phyloP scores from a whole-genome alignment of 1,140 invertebrate genomes.

The Streblospio benedicti region DNA sequence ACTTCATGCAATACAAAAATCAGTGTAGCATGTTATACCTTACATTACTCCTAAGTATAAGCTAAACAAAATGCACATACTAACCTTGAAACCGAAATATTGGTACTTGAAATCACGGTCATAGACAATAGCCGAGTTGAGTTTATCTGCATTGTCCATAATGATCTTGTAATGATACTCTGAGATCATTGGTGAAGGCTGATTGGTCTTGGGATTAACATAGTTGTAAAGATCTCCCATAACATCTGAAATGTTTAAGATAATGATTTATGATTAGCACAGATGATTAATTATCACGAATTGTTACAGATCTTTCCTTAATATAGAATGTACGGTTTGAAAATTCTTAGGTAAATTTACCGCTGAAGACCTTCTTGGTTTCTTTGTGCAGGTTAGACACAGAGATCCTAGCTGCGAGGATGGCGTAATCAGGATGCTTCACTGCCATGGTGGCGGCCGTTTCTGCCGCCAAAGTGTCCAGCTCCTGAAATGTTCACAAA shows the following conservation, averaged over 20 bases:
- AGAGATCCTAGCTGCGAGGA: constrained; percentile 88
- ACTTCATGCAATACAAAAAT: too few relatives aligned
- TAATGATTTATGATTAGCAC: too few relatives aligned
- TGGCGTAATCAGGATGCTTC: constrained; percentile 92
- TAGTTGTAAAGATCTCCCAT: constrained; percentile 77
- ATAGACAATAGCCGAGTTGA: constrained; percentile 96
- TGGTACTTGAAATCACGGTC: constrained; percentile 95
- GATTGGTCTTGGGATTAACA: constrained; percentile 62
- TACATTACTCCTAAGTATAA: too few relatives aligned
- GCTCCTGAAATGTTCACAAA: too few relatives aligned
- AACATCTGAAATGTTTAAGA: too few relatives aligned
- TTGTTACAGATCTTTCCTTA: too few relatives aligned
- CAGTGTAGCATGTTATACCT: too few relatives aligned
- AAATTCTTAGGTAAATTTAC: too few relatives aligned
- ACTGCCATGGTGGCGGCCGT: constrained; percentile 92
- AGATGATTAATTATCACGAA: too few relatives aligned
- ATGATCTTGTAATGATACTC: constrained; percentile 75
- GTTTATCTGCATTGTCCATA: constrained; percentile 68
- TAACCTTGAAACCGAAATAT: constrained; percentile 94
- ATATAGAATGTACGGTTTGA: too few relatives aligned
- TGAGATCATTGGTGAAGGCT: constrained; percentile 71
- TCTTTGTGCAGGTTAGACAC: constrained; percentile 97
- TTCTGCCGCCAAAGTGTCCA: constrained; percentile 95
- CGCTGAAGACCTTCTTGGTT: constrained; percentile 49
- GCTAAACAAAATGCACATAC: too few relatives aligned